Evolutionary conservation across 2,888 invertebrate genomes (phyloP), one percentile per base, ranked within the genome.

Genomic region (Andrena minutula): DNA sequence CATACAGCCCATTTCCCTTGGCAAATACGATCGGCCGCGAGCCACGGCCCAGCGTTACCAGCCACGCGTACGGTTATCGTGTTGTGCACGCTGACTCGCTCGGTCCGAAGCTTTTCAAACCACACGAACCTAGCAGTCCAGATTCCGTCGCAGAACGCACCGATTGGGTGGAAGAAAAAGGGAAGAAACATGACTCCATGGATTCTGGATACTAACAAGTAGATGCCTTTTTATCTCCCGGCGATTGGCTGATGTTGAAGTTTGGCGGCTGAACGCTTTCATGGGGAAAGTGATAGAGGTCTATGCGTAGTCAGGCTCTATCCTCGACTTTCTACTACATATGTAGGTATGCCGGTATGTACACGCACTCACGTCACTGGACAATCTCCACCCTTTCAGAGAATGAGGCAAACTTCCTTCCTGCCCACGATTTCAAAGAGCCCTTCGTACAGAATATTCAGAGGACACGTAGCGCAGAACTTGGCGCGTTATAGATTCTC

Each of bases 21-120:
- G 82, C 63, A 82, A 79, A 74, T 68, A 70, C 35, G 73, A 87
- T 87, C 86, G 76, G 68, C 6, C 32, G 32, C 32, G 32, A 35
- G 32, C 35, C 35, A 2, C 32, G 32, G 32, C 2, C 58, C 71
- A n/a, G 80, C 66, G 77, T 81, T 77, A 79, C 30, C 61, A 64
- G 6, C 60, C 51, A 68, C 53, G 66, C 47, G 47, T 47, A 73
- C 56, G 35, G 60, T 80, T 75, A 79, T 79, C 58, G 51, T 56
- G 53, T 83, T 72, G 74, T 72, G 41, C 58, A 71, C 28, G 16
- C 35, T 16, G 53, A 35, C 28, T 58, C 47, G 20, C n/a, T 56
- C 20, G 56, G 16, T 10, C 10, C n/a, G 12, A 53, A 69, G 58
- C 16, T 23, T 56, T 63, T 20, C 53, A 23, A 10, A n/a, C 10